A percentile compares a stretch with the other conserved stretches of the same genome.
Evolutionary conservation across 2,888 invertebrate genomes (phyloP).

Genomic region (Harpalus rufipes): DNA sequence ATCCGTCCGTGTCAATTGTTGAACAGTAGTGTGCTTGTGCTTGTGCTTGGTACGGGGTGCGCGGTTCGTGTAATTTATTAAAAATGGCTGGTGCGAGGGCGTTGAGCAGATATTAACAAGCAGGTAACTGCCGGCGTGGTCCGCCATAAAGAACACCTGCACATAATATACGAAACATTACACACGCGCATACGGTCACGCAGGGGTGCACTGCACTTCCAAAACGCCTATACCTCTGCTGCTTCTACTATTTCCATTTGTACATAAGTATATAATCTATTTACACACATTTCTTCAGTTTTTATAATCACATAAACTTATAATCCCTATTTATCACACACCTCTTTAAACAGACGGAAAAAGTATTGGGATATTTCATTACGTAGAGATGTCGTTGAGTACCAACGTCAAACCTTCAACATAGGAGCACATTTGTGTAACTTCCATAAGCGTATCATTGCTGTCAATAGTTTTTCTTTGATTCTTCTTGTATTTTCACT

Average conservation of each 20-base stretch:
- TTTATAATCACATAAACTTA: not conserved
- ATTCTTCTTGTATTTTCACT: too few species aligned
- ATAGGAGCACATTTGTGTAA: too few species aligned
- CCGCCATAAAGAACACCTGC: slow-evolving; percentile 64
- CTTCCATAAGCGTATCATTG: too few species aligned
- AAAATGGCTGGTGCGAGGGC: slow-evolving; percentile 55
- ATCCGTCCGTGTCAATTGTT: slow-evolving; percentile 35
- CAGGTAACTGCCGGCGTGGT: slow-evolving; percentile 58
- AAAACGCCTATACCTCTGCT: not conserved
- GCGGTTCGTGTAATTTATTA: slow-evolving; percentile 58
- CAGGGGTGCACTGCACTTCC: not conserved
- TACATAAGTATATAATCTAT: not conserved
- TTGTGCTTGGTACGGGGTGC: not conserved
- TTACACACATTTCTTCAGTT: not conserved
- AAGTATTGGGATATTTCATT: too few species aligned
- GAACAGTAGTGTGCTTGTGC: slow-evolving; percentile 1
- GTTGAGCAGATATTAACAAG: slow-evolving; percentile 63
- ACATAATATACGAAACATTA: slow-evolving; percentile 64
- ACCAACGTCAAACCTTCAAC: too few species aligned
- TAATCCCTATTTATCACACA: not conserved
- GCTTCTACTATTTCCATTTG: not conserved
- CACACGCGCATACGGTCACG: slow-evolving; percentile 50
- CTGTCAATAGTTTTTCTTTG: too few species aligned
- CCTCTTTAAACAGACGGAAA: too few species aligned
- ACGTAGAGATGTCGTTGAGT: too few species aligned